Conservation (phyloP, 1,140 invertebrate genomes). For the Anastrepha obliqua region DNA sequence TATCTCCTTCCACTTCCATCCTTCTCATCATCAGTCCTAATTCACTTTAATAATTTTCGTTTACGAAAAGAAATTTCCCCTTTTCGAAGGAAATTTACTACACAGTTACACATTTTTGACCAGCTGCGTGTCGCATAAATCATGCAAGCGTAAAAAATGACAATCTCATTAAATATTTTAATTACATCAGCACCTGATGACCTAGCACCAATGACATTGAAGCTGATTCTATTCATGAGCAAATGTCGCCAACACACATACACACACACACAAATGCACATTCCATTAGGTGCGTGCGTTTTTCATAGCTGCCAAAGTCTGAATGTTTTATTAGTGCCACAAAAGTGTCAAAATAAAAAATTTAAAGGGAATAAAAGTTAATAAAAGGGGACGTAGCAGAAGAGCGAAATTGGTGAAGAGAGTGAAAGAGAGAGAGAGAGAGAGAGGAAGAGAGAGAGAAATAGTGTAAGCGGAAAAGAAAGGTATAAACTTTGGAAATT, state of each 20-base stretch:
- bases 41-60: too few species aligned
- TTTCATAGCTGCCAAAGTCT: not conserved
- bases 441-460: too few species aligned
- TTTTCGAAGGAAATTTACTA: not conserved
- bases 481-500: too few species aligned
- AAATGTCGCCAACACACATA: not conserved
- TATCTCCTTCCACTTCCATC: too few species aligned
- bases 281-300: not conserved
- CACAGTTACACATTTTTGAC: too few species aligned
- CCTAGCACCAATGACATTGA: constrained; percentile 25
- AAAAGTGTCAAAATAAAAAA: not conserved
- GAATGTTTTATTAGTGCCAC: constrained; percentile 18
- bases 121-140: constrained; percentile 24
- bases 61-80: too few species aligned
- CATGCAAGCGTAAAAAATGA: constrained; percentile 5
- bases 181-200: constrained; percentile 45
- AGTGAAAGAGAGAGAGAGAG: too few species aligned
- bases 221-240: not conserved
- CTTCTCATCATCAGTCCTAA: too few species aligned
- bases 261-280: not conserved
- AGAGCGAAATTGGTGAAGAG: too few species aligned
- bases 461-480: too few species aligned
- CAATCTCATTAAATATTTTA: constrained; percentile 41
- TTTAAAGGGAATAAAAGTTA: not conserved
- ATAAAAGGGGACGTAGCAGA: too few species aligned